Evolutionary conservation across 2,113 vertebrate species (phyloP), one percentile per base, ranked within the genome.

Genomic region (Ctenomys sociabilis): DNA sequence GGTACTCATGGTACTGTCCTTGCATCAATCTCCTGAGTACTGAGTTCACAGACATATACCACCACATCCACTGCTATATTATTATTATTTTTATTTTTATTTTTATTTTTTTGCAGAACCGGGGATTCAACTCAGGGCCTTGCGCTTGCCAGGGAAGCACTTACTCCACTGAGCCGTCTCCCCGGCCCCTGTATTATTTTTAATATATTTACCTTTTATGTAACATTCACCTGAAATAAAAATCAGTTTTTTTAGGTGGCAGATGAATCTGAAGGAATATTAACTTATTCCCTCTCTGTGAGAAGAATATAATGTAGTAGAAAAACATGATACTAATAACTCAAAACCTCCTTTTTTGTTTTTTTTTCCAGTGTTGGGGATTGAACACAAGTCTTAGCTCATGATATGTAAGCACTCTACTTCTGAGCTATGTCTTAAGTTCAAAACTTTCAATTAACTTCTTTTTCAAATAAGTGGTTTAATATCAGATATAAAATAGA

Each of bases 181-280:
- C n/a, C n/a, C n/a, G n/a, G n/a, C n/a, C 43, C 14, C 95, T 75
- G 28, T 75, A 37, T 85, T 91, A 64, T 83, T 83, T 95, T 64
- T 90, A 85, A 70, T 54, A 26, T 87, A 80, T 13, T 64, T n/a
- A 61, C 10, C n/a, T 94, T 95, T 95, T 95, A 52, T 85, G 85
- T 88, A 85, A 63, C 43, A 91, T 57, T 21, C 30, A 77, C 83
- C 80, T 43, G 85, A 85, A 95, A 30, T 13, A 72, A 92, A 78
- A 92, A 78, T 93, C 26, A 40, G 1, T 66, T 66, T 91, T 32
- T 59, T 91, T 7, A n/a, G 30, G 43, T 37, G 24, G 63, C 21
- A 63, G 14, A 66, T 14, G 7, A 68, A 28, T 57, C 78, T 81
- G 37, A 68, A 87, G 52, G 12, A 93, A 57, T 63, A 64, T 68